Base-by-base conservation (phyloP, 2,888 invertebrate species). In the Choreutis nemorana region DNA sequence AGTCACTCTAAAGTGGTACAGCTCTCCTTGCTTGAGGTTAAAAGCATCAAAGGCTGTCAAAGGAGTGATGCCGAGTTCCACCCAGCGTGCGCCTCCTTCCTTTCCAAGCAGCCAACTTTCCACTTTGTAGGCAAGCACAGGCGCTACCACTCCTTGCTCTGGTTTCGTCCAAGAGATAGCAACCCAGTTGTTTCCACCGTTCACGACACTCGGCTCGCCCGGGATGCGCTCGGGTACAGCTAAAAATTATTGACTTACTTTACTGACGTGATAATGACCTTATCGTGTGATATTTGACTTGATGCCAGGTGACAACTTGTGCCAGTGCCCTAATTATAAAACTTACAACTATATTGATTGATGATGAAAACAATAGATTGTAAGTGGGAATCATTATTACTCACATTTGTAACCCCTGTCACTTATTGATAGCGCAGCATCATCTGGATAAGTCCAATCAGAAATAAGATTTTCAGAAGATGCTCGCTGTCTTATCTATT, bases 1-100 rank as follows among this genome's bases (percentile, higher is more conserved):
- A 0, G 92, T 91, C 6, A 95, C 85, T 32, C 94, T 83, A 68
- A 95, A 94, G 58, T 91, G 88, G 58, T 95, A 95, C 50, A 90
- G 88, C 22, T 84, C 82, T 23, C 88, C 89, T 20, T 89, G 83
- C 49, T 87, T 87, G 32, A 94, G 70, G 57, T 92, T 91, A 65
- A 92, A 93, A 0, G 87, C 89, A 56, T 94, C 94, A 56, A 87
- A 91, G 5, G 86, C 85, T 55, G 87, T 90, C 26, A 90, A 83
- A 1, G 90, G 89, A 1, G 91, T 87, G 26, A 92, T 82, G 8
- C 92, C 93, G 18, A 92, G 68, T 72, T 92, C 90, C 3, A 67
- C 72, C 94, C 94, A 94, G 44, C 88, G 81, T 2, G 91, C 91
- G n/a, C 90, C 90, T 8, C 90, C 90, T 46, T 91, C 90, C 26